A percentile compares a stretch with the other conserved stretches of the same genome.
Evolutionary conservation across 1,140 invertebrate genomes (phyloP).

Genomic region (Rhagoletis zephyria): DNA sequence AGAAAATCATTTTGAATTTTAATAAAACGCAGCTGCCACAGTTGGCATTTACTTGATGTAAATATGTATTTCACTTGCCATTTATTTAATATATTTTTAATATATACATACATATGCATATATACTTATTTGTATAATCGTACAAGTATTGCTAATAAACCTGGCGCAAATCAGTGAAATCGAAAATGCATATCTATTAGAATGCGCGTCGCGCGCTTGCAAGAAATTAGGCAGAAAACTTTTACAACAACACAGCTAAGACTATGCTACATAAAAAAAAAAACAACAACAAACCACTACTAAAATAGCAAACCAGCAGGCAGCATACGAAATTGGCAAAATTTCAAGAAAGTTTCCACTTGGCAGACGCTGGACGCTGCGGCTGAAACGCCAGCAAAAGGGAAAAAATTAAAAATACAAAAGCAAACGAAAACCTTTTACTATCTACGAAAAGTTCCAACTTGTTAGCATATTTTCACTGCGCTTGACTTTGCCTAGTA

Average conservation of each 20-base stretch:
- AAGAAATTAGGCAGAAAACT: background rate
- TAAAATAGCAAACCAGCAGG: conserved; percentile 20
- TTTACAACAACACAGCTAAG: background rate
- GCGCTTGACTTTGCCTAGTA: background rate
- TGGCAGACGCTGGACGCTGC: conserved; percentile 32
- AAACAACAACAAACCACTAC: background rate
- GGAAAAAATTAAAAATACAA: background rate
- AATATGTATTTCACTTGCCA: background rate
- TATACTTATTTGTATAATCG: background rate
- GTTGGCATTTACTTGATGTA: background rate
- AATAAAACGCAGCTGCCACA: background rate
- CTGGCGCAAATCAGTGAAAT: conserved; percentile 11
- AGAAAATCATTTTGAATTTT: no score
- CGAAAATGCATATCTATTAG: conserved; percentile 42
- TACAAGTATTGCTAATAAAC: background rate
- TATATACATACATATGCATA: background rate
- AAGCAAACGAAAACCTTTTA: conserved; percentile 5
- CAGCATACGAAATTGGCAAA: conserved; percentile 27
- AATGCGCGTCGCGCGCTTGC: background rate
- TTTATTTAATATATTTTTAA: conserved; percentile 3
- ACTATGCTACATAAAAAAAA: background rate
- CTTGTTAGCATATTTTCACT: conserved; percentile 31
- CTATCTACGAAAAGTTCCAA: conserved; percentile 24
- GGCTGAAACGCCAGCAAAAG: background rate
- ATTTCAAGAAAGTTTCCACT: conserved; percentile 31